Evolutionary conservation across 2,888 invertebrate genomes (phyloP).

Genomic region (Agelastica alni): DNA sequence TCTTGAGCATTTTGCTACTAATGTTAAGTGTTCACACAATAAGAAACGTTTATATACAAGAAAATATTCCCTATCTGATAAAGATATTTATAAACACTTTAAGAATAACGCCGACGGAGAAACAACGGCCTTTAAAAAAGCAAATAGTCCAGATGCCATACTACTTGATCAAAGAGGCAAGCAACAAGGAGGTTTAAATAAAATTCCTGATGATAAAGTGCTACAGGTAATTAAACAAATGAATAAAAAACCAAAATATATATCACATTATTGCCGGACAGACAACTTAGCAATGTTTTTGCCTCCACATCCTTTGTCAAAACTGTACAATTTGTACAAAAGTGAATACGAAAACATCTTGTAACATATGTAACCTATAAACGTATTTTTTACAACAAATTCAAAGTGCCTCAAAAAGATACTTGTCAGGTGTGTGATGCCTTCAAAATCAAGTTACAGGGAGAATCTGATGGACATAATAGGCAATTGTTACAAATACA

Average conservation of each 20-base stretch:
- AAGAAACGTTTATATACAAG: background rate
- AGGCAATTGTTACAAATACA: too few species aligned
- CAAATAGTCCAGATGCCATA: background rate
- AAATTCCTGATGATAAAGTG: constrained; percentile 9
- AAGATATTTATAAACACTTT: constrained; percentile 3
- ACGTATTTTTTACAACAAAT: too few species aligned
- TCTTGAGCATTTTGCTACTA: too few species aligned
- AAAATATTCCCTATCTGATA: background rate
- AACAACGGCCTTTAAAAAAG: constrained; percentile 9
- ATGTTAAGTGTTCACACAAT: too few species aligned
- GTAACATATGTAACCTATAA: too few species aligned
- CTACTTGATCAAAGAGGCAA: constrained; percentile 9
- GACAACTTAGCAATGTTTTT: background rate
- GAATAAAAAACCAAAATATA: constrained; percentile 18
- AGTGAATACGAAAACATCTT: background rate
- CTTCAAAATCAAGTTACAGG: constrained; percentile 7
- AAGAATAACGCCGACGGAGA: constrained; percentile 1
- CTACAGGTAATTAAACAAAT: constrained; percentile 10
- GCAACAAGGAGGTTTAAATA: constrained; percentile 10
- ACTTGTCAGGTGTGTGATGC: constrained; percentile 9
- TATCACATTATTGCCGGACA: constrained; percentile 8
- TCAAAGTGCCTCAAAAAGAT: background rate
- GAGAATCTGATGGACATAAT: too few species aligned
- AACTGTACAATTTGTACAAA: background rate
- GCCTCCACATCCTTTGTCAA: background rate